phyloP scores from a whole-genome alignment of 2,888 invertebrate genomes.

The Cylindroiulus punctatus region DNA sequence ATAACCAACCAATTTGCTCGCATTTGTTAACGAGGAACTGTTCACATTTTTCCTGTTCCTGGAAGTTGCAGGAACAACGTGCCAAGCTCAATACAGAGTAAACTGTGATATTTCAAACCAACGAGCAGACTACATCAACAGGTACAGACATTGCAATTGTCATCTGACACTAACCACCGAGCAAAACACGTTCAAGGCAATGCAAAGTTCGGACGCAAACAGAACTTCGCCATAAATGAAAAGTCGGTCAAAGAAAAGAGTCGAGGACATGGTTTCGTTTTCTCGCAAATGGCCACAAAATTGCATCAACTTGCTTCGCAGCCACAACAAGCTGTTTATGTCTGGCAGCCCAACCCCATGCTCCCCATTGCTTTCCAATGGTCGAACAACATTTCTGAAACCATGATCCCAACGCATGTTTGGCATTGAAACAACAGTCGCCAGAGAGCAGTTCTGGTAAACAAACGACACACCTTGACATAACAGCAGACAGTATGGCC shows the following conservation, averaged over 20 bases:
- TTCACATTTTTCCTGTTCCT: not conserved
- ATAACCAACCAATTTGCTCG: no score
- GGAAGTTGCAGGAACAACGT: not conserved
- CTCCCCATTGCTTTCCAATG: not conserved
- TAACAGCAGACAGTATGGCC: not conserved
- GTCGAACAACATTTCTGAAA: not conserved
- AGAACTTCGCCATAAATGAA: not conserved
- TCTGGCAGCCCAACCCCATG: not conserved
- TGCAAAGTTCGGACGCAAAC: not conserved
- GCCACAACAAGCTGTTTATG: not conserved
- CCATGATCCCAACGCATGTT: not conserved
- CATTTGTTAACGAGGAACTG: not conserved
- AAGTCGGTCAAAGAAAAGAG: slow-evolving; percentile 32
- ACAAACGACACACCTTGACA: slow-evolving; percentile 40
- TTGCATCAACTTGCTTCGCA: not conserved
- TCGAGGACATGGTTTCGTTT: slow-evolving; percentile 3
- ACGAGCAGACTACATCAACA: not conserved
- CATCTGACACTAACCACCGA: not conserved
- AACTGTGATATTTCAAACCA: not conserved
- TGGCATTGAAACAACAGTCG: slow-evolving; percentile 7
- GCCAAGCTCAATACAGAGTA: not conserved
- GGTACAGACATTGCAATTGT: not conserved
- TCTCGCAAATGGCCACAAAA: not conserved
- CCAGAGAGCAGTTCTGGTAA: not conserved
- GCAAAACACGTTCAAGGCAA: not conserved